Percentiles rank a stretch among this genome's conserved stretches.
These are phyloP conservation scores for Puffinus mauretanicus DNA, from an alignment of 2,113 vertebrate species.

Conservation along the genomic window DNA sequence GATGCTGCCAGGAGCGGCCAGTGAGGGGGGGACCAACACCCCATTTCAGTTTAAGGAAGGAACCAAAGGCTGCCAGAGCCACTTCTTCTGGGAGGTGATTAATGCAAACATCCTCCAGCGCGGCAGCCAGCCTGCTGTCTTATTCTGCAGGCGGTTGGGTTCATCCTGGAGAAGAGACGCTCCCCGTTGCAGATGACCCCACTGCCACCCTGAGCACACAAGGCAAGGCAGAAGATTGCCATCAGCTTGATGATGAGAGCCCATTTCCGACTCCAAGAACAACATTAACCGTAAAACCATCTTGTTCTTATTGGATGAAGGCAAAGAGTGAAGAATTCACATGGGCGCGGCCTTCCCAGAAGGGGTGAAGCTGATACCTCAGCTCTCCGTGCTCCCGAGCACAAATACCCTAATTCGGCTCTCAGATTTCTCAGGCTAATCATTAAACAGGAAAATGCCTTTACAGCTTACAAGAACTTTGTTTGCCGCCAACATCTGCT, in stretches of 20 bases:
- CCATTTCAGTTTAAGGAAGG: background rate
- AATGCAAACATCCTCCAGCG: background rate
- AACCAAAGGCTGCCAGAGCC: background rate
- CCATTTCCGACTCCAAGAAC: accelerated
- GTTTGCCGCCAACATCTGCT: background rate
- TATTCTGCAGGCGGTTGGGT: accelerated
- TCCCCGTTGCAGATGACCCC: background rate
- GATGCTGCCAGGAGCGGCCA: background rate
- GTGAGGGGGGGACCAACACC: background rate
- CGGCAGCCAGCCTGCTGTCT: background rate
- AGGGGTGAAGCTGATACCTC: background rate
- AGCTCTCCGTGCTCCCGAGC: background rate
- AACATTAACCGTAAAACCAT: background rate
- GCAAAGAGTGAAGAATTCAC: background rate
- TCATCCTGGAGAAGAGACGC: background rate
- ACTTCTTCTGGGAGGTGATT: background rate
- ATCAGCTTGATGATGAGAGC: accelerated
- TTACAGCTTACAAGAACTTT: background rate
- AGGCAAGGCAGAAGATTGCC: background rate
- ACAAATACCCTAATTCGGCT: background rate
- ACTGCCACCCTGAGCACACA: background rate
- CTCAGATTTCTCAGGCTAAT: background rate
- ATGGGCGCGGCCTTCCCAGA: background rate
- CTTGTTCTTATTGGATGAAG: background rate
- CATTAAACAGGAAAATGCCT: constrained; percentile 6